Evolutionary conservation across 2,113 vertebrate species (phyloP).

Genomic region (Coracopsis vasa): DNA sequence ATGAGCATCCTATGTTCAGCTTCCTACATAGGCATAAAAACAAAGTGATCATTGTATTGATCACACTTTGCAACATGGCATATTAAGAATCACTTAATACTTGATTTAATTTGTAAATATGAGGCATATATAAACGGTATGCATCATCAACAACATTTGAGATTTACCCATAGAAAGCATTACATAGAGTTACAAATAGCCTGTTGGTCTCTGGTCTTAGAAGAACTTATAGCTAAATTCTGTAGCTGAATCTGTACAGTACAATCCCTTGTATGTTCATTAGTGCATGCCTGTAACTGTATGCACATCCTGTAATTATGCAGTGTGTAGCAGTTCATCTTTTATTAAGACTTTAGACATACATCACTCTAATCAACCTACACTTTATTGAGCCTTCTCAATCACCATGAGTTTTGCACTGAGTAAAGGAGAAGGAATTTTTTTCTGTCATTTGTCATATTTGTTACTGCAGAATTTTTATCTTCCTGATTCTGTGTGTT

Average conservation of each 20-base stretch:
- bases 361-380: not conserved
- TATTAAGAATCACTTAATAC: not conserved
- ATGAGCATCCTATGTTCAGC: not conserved
- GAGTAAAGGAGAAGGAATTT: not conserved
- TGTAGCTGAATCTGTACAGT: not conserved
- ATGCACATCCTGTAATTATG: not conserved
- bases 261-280: not conserved
- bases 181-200: not conserved
- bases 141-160: not conserved
- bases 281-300: not conserved
- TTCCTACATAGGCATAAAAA: not conserved
- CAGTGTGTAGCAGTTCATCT: not conserved
- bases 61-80: not conserved
- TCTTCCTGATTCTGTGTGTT: not conserved
- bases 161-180: not conserved
- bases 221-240: not conserved
- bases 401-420: not conserved
- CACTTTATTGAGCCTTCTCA: not conserved
- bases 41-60: not conserved
- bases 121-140: not conserved
- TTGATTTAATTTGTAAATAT: not conserved
- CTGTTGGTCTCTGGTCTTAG: not conserved
- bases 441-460: not conserved
- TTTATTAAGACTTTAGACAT: not conserved
- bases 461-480: not conserved